Evolutionary conservation across 2,113 vertebrate species (phyloP), one percentile per base, ranked within the genome.

Genomic region (Grammomys surdaster): DNA sequence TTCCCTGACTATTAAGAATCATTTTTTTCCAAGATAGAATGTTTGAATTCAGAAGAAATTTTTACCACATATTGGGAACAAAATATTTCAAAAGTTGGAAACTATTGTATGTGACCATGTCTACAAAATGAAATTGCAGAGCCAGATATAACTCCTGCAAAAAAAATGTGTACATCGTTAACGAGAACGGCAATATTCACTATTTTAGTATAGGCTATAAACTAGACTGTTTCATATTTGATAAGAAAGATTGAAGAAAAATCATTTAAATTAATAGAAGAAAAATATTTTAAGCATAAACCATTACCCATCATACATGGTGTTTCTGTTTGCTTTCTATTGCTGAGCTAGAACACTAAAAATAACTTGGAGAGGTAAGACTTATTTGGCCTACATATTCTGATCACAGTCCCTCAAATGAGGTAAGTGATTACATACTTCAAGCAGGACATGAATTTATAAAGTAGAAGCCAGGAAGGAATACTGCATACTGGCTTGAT

Each of bases 131-230:
- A 76, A 92, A 97, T 54, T 4, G 88, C 58, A 90, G 7, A 16
- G 43, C 80, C 43, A 46, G 82, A 92, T 7, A 93, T 22, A 90
- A 90, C 43, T 33, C 22, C 88, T 17, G 33, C 56, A 93, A 90
- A 88, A 51, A 51, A 78, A 1, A 77, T 13, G n/a, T 56, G 28
- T 72, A n/a, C 94, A 92, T 95, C 65, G 94, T 92, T 97, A 96
- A 96, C 12, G 70, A 94, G 11, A 7, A 90, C 95, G 70, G 85
- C 73, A 96, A 60, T 22, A 91, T 78, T 82, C 90, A 48, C 48
- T 86, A n/a, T 90, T 92, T 96, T 46, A 40, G 5, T 40, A 56
- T 4, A 88, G 1, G 24, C 56, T 72, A 40, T n/a, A 48, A 96
- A 13, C 48, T 93, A 86, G 43, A 78, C 90, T 31, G 70, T 7